Percentiles rank a stretch among this genome's conserved stretches.
These are phyloP conservation scores for Steinernema carpocapsae DNA, from an alignment of 2,888 invertebrate species.

Conservation along the genomic window DNA sequence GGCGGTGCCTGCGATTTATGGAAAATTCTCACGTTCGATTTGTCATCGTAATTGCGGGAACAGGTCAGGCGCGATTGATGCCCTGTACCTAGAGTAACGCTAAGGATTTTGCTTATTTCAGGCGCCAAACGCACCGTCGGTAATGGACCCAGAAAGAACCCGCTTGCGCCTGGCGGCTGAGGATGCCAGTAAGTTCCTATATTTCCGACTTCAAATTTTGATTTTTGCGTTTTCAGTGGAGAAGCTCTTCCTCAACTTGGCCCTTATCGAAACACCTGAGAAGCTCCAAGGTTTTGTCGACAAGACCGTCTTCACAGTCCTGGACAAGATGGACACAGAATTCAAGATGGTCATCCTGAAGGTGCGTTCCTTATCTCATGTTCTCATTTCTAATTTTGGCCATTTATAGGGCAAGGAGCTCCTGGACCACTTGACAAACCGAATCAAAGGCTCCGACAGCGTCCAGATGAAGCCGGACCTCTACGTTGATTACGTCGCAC, in stretches of 20 bases:
- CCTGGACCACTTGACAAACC: background rate
- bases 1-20: too few relatives aligned
- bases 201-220: too few relatives aligned
- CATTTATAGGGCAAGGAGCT: background rate
- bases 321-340: background rate
- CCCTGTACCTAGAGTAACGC: too few relatives aligned
- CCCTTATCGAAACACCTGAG: background rate
- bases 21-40: conserved; percentile 16
- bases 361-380: too few relatives aligned
- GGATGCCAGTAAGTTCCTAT: too few relatives aligned
- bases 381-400: background rate
- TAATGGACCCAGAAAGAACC: too few relatives aligned
- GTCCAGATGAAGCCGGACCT: background rate
- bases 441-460: background rate
- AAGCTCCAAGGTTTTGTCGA: background rate
- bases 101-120: too few relatives aligned
- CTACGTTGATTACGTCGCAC: background rate
- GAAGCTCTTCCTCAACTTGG: background rate
- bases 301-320: background rate
- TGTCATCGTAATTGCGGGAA: too few relatives aligned
- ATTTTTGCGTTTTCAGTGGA: conserved; percentile 16
- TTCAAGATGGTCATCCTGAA: background rate
- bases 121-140: too few relatives aligned
- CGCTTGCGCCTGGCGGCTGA: too few relatives aligned
- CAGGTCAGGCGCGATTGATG: too few relatives aligned